Conservation (phyloP, 2,113 vertebrate species). For the Tragulus kanchil region DNA sequence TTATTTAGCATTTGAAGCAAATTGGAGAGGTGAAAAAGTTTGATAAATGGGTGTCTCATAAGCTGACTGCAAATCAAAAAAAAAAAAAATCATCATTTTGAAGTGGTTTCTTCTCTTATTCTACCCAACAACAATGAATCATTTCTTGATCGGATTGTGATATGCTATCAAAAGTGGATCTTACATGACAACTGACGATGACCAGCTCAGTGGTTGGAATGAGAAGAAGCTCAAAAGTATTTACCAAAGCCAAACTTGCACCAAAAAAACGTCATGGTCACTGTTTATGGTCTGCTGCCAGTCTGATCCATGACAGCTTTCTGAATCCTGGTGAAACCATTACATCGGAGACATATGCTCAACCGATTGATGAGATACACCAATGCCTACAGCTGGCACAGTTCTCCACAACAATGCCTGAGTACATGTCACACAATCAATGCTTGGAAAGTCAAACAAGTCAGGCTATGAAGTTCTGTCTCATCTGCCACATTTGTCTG, state of each 20-base stretch:
- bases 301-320: not conserved
- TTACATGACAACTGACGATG: not conserved
- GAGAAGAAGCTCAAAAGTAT: not conserved
- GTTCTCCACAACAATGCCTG: not conserved
- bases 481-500: not conserved
- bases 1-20: not conserved
- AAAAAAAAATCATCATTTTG: not conserved
- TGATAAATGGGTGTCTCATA: not conserved
- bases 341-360: not conserved
- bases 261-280: not conserved
- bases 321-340: not conserved
- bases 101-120: not conserved
- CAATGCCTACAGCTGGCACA: accelerated
- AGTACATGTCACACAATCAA: not conserved
- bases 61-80: not conserved
- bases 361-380: not conserved
- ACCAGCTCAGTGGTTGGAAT: not conserved
- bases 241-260: not conserved
- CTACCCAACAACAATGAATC: not conserved
- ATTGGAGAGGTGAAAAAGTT: not conserved
- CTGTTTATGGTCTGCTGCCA: not conserved
- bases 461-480: not conserved
- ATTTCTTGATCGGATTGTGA: not conserved
- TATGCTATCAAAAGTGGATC: not conserved
- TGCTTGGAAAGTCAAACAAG: not conserved